Evolutionary conservation across 2,888 invertebrate species (phyloP).

Genomic region (Rhingia campestris): DNA sequence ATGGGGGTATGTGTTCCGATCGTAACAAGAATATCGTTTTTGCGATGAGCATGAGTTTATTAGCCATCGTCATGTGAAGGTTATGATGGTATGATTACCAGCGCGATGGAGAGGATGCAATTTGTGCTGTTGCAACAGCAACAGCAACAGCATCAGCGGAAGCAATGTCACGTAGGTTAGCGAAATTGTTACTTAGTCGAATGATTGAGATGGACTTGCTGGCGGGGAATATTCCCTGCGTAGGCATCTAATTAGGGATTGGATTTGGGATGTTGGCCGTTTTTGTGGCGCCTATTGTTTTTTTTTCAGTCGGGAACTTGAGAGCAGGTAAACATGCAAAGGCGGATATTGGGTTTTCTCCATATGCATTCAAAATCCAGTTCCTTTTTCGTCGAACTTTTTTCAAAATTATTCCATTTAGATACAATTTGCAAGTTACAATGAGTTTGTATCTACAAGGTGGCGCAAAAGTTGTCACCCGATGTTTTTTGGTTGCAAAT

Average conservation of each 20-base stretch:
- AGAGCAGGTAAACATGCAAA: no score
- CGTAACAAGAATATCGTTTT: slow-evolving; percentile 71
- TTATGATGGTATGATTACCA: slow-evolving; percentile 66
- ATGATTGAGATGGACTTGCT: slow-evolving; percentile 13
- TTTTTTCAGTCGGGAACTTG: not conserved
- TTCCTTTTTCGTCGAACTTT: no score
- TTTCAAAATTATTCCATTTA: no score
- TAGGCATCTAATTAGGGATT: slow-evolving; percentile 50
- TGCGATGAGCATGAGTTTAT: slow-evolving; percentile 64
- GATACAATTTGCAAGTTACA: no score
- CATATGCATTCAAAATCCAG: no score
- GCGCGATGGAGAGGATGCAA: slow-evolving; percentile 55
- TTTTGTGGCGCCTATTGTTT: slow-evolving; percentile 46
- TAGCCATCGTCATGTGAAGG: slow-evolving; percentile 64
- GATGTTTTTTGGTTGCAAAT: no score
- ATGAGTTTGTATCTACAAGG: no score
- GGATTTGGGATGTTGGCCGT: slow-evolving; percentile 18
- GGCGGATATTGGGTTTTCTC: no score
- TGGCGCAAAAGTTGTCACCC: no score
- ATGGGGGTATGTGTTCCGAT: slow-evolving; percentile 39
- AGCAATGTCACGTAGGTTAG: slow-evolving; percentile 70
- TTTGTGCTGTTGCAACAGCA: slow-evolving; percentile 11
- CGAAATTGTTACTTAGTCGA: slow-evolving; percentile 56
- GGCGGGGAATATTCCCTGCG: slow-evolving; percentile 21
- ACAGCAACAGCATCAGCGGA: slow-evolving; percentile 35